Conservation (phyloP, 2,113 vertebrate species). For the Mustelus asterias region DNA sequence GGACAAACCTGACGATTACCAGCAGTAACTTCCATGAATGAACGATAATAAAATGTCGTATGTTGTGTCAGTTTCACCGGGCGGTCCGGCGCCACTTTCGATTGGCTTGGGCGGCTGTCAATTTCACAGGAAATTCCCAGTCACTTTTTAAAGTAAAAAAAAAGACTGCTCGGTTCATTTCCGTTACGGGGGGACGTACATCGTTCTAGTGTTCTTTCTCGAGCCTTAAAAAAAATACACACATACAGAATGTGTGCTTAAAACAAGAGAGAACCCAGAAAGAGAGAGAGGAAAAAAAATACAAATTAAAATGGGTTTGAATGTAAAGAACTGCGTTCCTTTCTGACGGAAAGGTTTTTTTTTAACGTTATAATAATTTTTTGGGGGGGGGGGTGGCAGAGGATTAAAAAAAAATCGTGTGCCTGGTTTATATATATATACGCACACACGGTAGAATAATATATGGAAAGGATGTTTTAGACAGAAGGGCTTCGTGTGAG, state of each 20-base stretch:
- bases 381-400: not conserved
- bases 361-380: not conserved
- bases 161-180: conserved; percentile 7
- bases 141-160: not conserved
- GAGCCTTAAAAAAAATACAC: not conserved
- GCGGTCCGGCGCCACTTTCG: not conserved
- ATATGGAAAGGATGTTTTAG: conserved; percentile 28
- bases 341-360: conserved; percentile 24
- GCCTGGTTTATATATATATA: not conserved
- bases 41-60: conserved; percentile 1
- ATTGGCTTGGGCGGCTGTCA: conserved; percentile 37
- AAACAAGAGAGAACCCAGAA: conserved; percentile 7
- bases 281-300: not conserved
- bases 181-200: conserved; percentile 30
- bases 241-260: conserved; percentile 30
- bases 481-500: not conserved
- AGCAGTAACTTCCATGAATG: not conserved
- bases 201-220: conserved; percentile 29
- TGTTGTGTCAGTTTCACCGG: not conserved
- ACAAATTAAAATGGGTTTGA: conserved; percentile 7
- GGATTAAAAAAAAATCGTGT: not conserved
- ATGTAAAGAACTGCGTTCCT: not conserved
- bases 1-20: not conserved
- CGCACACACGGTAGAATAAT: not conserved
- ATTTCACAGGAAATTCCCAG: conserved; percentile 27